Evolutionary conservation across 2,888 invertebrate species (phyloP).

Genomic region (Parnassius mnemosyne): DNA sequence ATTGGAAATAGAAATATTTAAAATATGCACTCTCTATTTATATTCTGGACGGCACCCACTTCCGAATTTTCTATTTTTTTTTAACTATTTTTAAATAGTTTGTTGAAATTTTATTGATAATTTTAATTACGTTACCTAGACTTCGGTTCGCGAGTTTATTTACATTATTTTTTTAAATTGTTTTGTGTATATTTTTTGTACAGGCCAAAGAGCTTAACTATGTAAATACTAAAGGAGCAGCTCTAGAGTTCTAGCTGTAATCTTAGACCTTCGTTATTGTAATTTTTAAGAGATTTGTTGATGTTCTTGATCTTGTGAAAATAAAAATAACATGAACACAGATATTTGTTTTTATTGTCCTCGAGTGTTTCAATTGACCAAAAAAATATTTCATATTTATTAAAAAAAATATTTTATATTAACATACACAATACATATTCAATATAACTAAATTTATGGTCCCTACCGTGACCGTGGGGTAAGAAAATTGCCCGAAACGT

Average conservation of each 20-base stretch:
- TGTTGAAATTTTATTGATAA: slow-evolving; percentile 74
- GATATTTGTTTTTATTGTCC: slow-evolving; percentile 11
- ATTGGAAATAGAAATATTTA: slow-evolving; percentile 44
- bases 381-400: too few relatives aligned
- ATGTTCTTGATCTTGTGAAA: slow-evolving; percentile 80
- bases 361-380: too few relatives aligned
- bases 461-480: too few relatives aligned
- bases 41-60: slow-evolving; percentile 30
- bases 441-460: too few relatives aligned
- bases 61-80: slow-evolving; percentile 43
- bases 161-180: slow-evolving; percentile 45
- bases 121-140: slow-evolving; percentile 74
- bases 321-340: slow-evolving; percentile 65
- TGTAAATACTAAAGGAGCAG: slow-evolving; percentile 71
- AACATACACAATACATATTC: too few relatives aligned
- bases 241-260: slow-evolving; percentile 54
- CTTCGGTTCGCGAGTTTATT: slow-evolving; percentile 66
- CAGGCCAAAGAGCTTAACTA: slow-evolving; percentile 76
- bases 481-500: too few relatives aligned
- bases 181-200: slow-evolving; percentile 69
- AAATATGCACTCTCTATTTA: slow-evolving; percentile 17
- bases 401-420: too few relatives aligned
- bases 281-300: slow-evolving; percentile 79
- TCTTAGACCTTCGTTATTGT: slow-evolving; percentile 74
- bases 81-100: slow-evolving; percentile 45